A percentile compares a stretch with the other conserved stretches of the same genome.
Evolutionary conservation across 2,113 vertebrate species (phyloP).

Genomic region (Xenopus laevis): DNA sequence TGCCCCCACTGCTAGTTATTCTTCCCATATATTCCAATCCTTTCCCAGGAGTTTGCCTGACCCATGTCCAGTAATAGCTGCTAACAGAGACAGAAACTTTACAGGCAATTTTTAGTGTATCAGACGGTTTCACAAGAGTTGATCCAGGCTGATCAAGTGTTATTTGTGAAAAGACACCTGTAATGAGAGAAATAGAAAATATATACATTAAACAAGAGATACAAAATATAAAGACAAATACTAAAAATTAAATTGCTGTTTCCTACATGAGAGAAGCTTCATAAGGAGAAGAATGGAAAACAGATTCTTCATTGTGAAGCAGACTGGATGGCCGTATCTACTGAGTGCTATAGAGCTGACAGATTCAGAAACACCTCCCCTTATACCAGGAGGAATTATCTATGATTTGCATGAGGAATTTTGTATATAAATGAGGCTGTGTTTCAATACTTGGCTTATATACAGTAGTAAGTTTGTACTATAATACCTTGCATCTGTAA

Average conservation of each 20-base stretch:
- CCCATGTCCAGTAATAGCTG: background rate
- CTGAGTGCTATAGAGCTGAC: too few species aligned
- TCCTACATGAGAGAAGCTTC: background rate
- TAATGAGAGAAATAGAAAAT: background rate
- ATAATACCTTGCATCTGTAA: too few species aligned
- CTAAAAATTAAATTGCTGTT: background rate
- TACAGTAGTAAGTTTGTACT: too few species aligned
- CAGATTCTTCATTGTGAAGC: background rate
- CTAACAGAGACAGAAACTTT: constrained; percentile 19
- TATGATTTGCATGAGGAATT: too few species aligned
- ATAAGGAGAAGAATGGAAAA: background rate
- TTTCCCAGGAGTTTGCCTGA: constrained; percentile 24
- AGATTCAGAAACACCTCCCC: too few species aligned
- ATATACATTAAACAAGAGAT: too few species aligned
- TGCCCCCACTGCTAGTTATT: constrained; percentile 48
- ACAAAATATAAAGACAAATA: background rate
- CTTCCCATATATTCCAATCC: constrained; percentile 16
- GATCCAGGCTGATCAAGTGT: constrained; percentile 18
- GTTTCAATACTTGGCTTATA: too few species aligned
- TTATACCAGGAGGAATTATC: too few species aligned
- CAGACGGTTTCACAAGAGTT: constrained; percentile 9
- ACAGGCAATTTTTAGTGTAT: constrained; percentile 33
- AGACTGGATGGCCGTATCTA: too few species aligned
- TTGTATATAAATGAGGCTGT: too few species aligned
- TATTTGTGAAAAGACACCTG: constrained; percentile 7